Conservation (phyloP, 2,113 vertebrate species). For the Pygathrix nemaeus region DNA sequence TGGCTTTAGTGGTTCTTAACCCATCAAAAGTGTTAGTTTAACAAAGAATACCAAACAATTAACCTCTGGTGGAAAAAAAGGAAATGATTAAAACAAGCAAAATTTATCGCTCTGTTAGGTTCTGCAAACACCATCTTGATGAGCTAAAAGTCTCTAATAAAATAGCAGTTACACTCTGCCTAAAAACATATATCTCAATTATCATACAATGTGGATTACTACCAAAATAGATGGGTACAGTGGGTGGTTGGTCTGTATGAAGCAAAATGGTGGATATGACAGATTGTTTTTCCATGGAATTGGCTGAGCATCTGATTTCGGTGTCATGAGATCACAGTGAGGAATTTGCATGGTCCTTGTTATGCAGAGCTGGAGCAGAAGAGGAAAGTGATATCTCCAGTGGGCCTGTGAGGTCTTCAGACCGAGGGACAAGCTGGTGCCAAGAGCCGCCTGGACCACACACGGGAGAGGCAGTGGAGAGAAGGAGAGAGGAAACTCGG, state of each 20-base stretch:
- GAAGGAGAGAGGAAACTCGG: background rate
- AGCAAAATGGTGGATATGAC: background rate
- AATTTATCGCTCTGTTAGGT: conserved; percentile 38
- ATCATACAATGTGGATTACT: accelerated
- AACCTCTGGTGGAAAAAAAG: conserved; percentile 38
- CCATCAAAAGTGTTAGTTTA: conserved; percentile 66
- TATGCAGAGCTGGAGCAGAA: too few relatives aligned
- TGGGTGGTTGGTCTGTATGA: accelerated
- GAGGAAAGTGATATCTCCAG: background rate
- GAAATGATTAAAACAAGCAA: conserved; percentile 55
- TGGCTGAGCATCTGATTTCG: background rate
- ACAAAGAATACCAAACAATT: conserved; percentile 56
- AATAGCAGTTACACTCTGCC: background rate
- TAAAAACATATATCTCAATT: accelerated
- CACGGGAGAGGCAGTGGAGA: background rate
- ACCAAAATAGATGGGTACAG: accelerated
- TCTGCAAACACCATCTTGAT: background rate
- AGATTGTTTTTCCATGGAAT: accelerated
- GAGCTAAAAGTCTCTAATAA: background rate
- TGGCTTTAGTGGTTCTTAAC: conserved; percentile 37
- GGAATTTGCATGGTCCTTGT: accelerated
- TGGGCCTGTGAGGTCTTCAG: background rate
- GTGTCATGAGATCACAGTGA: background rate
- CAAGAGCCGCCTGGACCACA: accelerated
- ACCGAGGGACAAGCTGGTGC: too few relatives aligned